Percentiles rank a stretch among this genome's conserved stretches.
phyloP scores from a whole-genome alignment of 2,797 vertebrate species.

The Ceryle rudis region DNA sequence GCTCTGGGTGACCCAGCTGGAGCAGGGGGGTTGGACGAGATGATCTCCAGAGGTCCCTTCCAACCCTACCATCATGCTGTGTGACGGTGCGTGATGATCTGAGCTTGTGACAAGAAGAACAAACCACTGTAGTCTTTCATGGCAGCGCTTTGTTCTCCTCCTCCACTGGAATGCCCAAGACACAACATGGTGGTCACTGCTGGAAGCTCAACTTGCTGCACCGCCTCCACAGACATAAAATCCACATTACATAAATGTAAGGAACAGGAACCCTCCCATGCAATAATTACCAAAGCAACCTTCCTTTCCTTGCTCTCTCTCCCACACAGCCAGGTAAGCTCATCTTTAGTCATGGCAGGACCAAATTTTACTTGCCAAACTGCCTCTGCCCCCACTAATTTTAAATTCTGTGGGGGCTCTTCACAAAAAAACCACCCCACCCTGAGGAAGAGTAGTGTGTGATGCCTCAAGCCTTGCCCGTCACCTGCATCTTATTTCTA shows the following conservation, averaged over 20 bases:
- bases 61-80: not conserved
- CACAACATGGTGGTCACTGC: not conserved
- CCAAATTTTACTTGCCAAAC: not conserved
- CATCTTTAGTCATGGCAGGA: rapidly evolving
- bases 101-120: not conserved
- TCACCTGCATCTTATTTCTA: conserved; percentile 73
- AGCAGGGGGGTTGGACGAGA: not conserved
- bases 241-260: rapidly evolving
- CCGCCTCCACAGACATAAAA: not conserved
- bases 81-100: not conserved
- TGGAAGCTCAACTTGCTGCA: not conserved
- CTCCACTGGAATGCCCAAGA: not conserved
- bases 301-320: not conserved
- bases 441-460: not conserved
- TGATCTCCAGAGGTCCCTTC: not conserved
- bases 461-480: conserved; percentile 37
- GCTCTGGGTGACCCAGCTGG: not conserved
- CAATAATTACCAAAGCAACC: not conserved
- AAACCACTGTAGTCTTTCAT: not conserved
- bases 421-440: not conserved
- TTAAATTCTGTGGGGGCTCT: not conserved
- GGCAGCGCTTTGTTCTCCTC: not conserved
- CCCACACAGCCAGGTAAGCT: not conserved
- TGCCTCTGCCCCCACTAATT: not conserved
- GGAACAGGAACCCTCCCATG: not conserved